Percentiles rank a stretch among this genome's conserved stretches.
These are phyloP conservation scores for Mobula birostris DNA, from an alignment of 2,113 vertebrate species.

Conservation along the genomic window DNA sequence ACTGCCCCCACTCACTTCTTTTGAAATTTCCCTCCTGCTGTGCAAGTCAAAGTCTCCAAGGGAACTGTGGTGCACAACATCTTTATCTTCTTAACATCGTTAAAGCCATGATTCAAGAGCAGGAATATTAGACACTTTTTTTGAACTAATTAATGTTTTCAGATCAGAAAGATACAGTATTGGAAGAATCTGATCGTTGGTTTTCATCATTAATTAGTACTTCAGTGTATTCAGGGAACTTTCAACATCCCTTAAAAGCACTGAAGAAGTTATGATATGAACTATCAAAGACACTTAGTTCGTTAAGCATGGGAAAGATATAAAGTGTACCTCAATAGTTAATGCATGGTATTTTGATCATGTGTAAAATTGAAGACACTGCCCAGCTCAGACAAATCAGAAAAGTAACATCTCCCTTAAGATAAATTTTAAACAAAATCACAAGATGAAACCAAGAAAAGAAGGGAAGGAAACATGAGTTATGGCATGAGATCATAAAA, in stretches of 20 bases:
- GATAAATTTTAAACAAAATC: background rate
- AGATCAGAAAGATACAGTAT: background rate
- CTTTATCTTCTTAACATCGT: background rate
- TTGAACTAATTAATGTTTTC: background rate
- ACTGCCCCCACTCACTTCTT: no score
- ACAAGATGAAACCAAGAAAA: background rate
- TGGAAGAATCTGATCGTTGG: background rate
- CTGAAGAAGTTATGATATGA: background rate
- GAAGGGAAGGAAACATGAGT: background rate
- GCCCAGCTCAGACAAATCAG: background rate
- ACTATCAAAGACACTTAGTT: background rate
- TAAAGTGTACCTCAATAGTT: background rate
- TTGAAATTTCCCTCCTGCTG: no score
- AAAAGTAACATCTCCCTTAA: background rate
- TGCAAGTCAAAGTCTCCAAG: no score
- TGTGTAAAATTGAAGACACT: background rate
- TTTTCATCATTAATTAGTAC: slow-evolving; percentile 2
- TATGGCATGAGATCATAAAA: background rate
- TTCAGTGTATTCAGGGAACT: background rate
- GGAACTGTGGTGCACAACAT: no score
- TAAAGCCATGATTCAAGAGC: background rate
- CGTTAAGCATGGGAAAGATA: background rate
- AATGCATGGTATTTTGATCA: background rate
- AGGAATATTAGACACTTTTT: background rate
- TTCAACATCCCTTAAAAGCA: slow-evolving; percentile 3